Base-by-base conservation (phyloP, 2,113 vertebrate genomes). In the Micromys minutus region DNA sequence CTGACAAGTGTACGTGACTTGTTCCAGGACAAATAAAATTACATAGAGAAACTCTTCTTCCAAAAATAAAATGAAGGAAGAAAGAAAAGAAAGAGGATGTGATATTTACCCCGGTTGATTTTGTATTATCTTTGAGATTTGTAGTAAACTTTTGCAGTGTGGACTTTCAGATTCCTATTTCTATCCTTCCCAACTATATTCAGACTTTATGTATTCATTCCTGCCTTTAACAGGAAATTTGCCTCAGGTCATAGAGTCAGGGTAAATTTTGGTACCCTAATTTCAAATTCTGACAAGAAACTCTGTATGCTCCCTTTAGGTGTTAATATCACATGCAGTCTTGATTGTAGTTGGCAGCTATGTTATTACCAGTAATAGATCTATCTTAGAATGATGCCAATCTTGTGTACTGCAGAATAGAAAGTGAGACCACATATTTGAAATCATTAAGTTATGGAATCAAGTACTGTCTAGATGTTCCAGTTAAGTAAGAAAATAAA, bases 401-500 rank as follows among this genome's bases (percentile, higher is more conserved):
- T 26, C n/a, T 29, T 74, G 42, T 84, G 36, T 42, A 86, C 76
- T 55, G 19, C 10, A 76, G 45, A 91, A 72, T 16, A 97, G 80
- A 77, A 69, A 81, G 80, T 45, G 36, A 83, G 65, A 76, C 55
- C 42, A 67, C 91, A 24, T 83, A 59, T 21, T 81, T 65, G 57
- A 95, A 95, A 69, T 50, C 67, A 91, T n/a, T 75, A 13, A 95
- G 65, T 71, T 91, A 45, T 16, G 75, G 42, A 72, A 50, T 69
- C 31, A 89, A 61, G 15, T 22, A 77, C 26, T 89, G 72, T 88
- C 67, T 83, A 4, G 5, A 72, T 47, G 21, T 89, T 86, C 24
- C 22, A 89, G 26, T 59, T 91, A 89, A 85, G 34, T 95, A 36
- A 86, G 39, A 94, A 95, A 94, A 92, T 79, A 59, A 90, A 79